phyloP scores from a whole-genome alignment of 2,888 invertebrate genomes.

The Ichneumoninae sp. region DNA sequence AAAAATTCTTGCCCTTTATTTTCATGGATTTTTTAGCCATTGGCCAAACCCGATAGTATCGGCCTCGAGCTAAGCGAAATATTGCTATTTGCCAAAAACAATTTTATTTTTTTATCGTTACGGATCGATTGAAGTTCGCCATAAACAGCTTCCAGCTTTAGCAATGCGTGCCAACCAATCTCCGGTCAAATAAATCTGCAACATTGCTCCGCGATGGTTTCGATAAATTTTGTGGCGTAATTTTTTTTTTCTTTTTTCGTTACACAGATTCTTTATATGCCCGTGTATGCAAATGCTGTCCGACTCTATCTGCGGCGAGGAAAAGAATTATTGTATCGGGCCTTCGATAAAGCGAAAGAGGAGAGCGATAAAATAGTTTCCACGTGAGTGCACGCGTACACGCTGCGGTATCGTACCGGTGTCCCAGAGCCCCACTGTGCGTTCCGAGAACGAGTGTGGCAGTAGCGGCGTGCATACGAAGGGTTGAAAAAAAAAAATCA shows the following conservation, averaged over 20 bases:
- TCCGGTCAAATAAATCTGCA: background rate
- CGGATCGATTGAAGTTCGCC: background rate
- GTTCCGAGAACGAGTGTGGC: conserved; percentile 32
- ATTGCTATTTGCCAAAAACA: background rate
- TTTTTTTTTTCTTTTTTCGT: background rate
- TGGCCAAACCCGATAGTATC: too few relatives aligned
- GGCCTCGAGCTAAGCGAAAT: too few relatives aligned
- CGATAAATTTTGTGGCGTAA: background rate
- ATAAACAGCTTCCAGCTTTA: background rate
- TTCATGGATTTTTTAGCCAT: too few relatives aligned
- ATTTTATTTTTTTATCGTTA: background rate
- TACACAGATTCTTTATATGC: conserved; percentile 2
- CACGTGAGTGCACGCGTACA: conserved; percentile 48
- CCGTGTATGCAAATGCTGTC: conserved; percentile 45
- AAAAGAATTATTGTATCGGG: conserved; percentile 61
- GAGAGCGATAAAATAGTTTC: conserved; percentile 68
- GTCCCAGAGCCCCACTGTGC: conserved; percentile 29
- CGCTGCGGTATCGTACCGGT: conserved; percentile 29
- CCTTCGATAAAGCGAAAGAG: conserved; percentile 52
- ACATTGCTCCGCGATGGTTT: background rate
- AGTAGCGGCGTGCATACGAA: conserved; percentile 44
- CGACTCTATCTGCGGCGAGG: conserved; percentile 56
- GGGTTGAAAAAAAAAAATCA: conserved; percentile 65
- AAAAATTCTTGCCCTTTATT: too few relatives aligned
- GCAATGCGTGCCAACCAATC: background rate